A percentile compares a stretch with the other conserved stretches of the same genome.
Conservation (phyloP, 2,888 invertebrate genomes). For the Hololepta plana region DNA sequence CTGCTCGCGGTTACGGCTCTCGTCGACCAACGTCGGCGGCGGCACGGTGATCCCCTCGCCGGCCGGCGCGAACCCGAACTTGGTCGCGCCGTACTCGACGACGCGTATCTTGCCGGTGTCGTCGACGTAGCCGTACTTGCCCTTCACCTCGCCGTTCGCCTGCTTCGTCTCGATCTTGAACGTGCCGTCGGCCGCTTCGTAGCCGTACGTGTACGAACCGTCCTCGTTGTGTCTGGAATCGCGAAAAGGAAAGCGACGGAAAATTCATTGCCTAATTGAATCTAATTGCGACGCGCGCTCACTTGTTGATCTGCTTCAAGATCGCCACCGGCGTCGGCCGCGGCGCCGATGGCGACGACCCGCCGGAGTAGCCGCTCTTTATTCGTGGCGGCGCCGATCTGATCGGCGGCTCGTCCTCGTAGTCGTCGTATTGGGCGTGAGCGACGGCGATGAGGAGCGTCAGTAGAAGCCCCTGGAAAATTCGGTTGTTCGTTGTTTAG, state of each 20-base stretch:
- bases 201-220: slow-evolving; percentile 81
- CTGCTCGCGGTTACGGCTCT: slow-evolving; percentile 30
- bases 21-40: slow-evolving; percentile 41
- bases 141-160: slow-evolving; percentile 66
- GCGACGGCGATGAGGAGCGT: slow-evolving; percentile 29
- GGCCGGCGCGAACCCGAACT: slow-evolving; percentile 71
- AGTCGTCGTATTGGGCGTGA: slow-evolving; percentile 33
- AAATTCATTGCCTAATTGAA: slow-evolving; percentile 1
- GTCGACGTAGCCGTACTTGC: slow-evolving; percentile 81
- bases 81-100: slow-evolving; percentile 77
- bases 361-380: slow-evolving; percentile 25
- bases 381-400: slow-evolving; percentile 29
- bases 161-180: slow-evolving; percentile 82
- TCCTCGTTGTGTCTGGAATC: slow-evolving; percentile 61
- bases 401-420: slow-evolving; percentile 25
- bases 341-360: slow-evolving; percentile 21
- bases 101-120: slow-evolving; percentile 65
- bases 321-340: slow-evolving; percentile 54
- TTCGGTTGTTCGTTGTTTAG: too few species aligned
- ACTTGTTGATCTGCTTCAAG: slow-evolving; percentile 76
- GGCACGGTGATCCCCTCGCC: slow-evolving; percentile 75
- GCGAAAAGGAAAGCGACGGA: neutral
- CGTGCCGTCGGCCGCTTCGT: slow-evolving; percentile 73
- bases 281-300: slow-evolving; percentile 9
- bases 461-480: slow-evolving; percentile 5